Evolutionary conservation across 2,797 vertebrate genomes (phyloP), one percentile per base, ranked within the genome.

Genomic region (Acridotheres tristis): DNA sequence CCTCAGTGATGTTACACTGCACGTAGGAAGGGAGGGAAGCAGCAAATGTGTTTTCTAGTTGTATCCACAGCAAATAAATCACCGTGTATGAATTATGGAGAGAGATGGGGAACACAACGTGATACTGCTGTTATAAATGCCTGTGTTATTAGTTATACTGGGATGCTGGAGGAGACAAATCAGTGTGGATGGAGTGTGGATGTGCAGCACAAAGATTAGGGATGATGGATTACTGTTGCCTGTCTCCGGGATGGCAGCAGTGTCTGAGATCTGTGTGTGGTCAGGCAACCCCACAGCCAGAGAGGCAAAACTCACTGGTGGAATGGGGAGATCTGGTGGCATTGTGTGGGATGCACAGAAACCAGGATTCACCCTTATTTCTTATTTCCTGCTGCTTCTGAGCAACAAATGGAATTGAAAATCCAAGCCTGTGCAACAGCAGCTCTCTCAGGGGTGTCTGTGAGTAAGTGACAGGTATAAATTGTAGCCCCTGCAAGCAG

Each of bases 201-300:
- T 73, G 55, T 91, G 93, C 9, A n/a, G 63, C 67, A 55, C 51
- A 67, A 88, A 96, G 95, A 96, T 96, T 93, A 95, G 79, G 55
- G n/a, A 15, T 96, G 94, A 96, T 90, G 77, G 74, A 96, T 96
- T 76, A 26, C 30, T 4, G 4, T 27, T 84, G 63, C 45, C 43
- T 82, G 86, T 94, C 63, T 57, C 42, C 17, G 27, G 53, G 42
- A 43, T 38, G 55, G 68, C 66, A 88, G 73, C 63, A 15, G 66
- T 76, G 40, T 6, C 80, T 67, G 51, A 66, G 40, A 59, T 13
- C 36, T 40, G 42, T 2, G 14, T 76, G 69, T 74, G 89, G 62
- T 30, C 82, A 58, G 81, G 23, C 51, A 66, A 67, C 30, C 66
- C 13, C 61, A 23, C 0, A 11, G 30, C 54, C 20, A 7, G 57